Percentiles rank a stretch among this genome's conserved stretches.
phyloP scores from a whole-genome alignment of 2,797 vertebrate species.

The Chaunax sp. region DNA sequence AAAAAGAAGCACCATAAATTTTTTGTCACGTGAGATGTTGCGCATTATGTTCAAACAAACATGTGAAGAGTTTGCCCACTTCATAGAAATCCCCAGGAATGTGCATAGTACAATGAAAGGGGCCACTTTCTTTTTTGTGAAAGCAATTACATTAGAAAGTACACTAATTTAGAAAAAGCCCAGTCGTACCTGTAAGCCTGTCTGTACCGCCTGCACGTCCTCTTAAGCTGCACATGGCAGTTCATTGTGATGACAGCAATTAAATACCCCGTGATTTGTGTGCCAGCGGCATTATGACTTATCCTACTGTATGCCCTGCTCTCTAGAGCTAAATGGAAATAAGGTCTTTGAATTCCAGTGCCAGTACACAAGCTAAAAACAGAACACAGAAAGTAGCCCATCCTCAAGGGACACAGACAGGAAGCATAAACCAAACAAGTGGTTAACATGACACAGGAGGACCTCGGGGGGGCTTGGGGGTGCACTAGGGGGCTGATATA shows the following conservation, averaged over 20 bases:
- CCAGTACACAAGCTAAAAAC: conserved; percentile 45
- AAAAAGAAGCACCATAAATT: conserved; percentile 18
- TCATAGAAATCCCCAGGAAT: conserved; percentile 40
- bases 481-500: too few relatives aligned
- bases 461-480: conserved; percentile 14
- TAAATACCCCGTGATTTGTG: conserved; percentile 76
- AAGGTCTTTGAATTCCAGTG: conserved; percentile 42
- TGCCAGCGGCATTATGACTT: conserved; percentile 72
- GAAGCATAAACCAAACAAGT: conserved; percentile 63
- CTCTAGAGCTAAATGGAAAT: conserved; percentile 51
- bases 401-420: conserved; percentile 57
- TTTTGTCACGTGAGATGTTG: conserved; percentile 26
- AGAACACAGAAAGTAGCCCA: conserved; percentile 29
- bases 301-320: conserved; percentile 55
- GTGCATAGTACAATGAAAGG: conserved; percentile 51
- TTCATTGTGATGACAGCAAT: conserved; percentile 78
- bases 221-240: conserved; percentile 72
- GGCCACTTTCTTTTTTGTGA: conserved; percentile 59
- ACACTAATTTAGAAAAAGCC: conserved; percentile 76
- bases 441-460: conserved; percentile 54
- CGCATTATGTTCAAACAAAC: conserved; percentile 28
- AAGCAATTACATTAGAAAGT: conserved; percentile 78
- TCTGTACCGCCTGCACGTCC: conserved; percentile 58
- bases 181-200: conserved; percentile 73
- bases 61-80: conserved; percentile 17